Conservation (phyloP, 2,113 vertebrate genomes). For the Campylomormyrus tamandua region DNA sequence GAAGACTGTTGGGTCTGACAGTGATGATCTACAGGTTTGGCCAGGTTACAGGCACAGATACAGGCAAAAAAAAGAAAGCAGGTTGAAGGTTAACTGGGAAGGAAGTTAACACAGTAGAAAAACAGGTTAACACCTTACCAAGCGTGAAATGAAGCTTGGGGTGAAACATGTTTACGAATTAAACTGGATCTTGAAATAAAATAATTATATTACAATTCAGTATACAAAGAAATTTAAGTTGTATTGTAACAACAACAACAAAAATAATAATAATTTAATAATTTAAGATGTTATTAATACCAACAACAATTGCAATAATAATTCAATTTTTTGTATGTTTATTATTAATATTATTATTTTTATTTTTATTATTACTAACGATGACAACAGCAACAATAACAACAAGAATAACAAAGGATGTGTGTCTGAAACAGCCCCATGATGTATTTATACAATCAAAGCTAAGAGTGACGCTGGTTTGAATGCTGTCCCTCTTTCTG, state of each 20-base stretch:
- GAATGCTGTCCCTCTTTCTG: not conserved
- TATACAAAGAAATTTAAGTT: not conserved
- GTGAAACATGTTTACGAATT: not conserved
- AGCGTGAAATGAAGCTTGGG: not conserved
- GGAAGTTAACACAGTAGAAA: not conserved
- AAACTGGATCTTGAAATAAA: not conserved
- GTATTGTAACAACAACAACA: not conserved
- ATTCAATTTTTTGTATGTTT: not conserved
- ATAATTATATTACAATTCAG: not conserved
- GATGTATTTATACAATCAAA: not conserved
- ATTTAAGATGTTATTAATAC: not conserved
- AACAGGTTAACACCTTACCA: not conserved
- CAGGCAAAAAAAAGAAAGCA: not conserved
- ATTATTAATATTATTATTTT: not conserved
- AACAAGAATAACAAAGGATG: not conserved
- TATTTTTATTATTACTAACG: not conserved
- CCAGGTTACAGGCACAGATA: not conserved
- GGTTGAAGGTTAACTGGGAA: not conserved
- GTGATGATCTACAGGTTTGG: not conserved
- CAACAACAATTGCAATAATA: not conserved
- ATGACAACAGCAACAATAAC: not conserved
- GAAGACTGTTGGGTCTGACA: not conserved
- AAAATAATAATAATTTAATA: not conserved
- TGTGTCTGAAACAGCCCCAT: not conserved
- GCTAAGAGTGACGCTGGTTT: not conserved